A percentile compares a stretch with the other conserved stretches of the same genome.
Conservation (phyloP, 2,888 invertebrate species). For the Volucella zonaria region DNA sequence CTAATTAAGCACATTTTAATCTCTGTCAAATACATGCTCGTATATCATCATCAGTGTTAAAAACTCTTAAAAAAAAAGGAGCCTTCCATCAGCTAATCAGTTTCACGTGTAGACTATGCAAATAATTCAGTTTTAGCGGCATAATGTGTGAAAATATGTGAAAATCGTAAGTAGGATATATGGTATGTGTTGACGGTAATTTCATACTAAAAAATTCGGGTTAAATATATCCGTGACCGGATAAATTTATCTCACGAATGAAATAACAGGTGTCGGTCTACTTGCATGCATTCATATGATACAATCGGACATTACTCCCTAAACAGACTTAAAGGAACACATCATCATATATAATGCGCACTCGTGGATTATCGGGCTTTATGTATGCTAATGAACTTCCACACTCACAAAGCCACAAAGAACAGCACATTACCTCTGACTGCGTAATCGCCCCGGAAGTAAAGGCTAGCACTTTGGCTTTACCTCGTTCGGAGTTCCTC, state of each 20-base stretch:
- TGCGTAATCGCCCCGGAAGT: slow-evolving; percentile 47
- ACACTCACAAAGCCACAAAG: not conserved
- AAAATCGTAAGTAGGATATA: not conserved
- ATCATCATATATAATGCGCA: not conserved
- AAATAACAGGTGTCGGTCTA: slow-evolving; percentile 20
- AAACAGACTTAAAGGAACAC: not conserved
- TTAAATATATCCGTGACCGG: not conserved
- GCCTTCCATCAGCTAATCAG: not conserved
- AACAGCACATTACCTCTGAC: not conserved
- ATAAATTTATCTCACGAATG: slow-evolving; percentile 1
- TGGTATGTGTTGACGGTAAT: slow-evolving; percentile 5
- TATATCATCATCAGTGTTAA: too few species aligned
- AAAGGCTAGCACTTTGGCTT: slow-evolving; percentile 4
- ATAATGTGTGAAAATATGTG: slow-evolving; percentile 5
- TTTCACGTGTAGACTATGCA: not conserved
- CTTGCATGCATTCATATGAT: slow-evolving; percentile 19
- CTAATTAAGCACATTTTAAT: slow-evolving; percentile 1
- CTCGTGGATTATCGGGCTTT: slow-evolving; percentile 2
- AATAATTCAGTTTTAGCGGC: not conserved
- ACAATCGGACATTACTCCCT: not conserved
- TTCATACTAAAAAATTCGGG: slow-evolving; percentile 15
- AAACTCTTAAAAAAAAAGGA: not conserved
- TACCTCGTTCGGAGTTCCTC: slow-evolving; percentile 16
- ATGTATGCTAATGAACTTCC: slow-evolving; percentile 36
- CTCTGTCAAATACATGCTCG: not conserved